Base-by-base conservation (phyloP, 37 sponge, comb jelly and placozoan genomes). In the Ephydatia muelleri region DNA sequence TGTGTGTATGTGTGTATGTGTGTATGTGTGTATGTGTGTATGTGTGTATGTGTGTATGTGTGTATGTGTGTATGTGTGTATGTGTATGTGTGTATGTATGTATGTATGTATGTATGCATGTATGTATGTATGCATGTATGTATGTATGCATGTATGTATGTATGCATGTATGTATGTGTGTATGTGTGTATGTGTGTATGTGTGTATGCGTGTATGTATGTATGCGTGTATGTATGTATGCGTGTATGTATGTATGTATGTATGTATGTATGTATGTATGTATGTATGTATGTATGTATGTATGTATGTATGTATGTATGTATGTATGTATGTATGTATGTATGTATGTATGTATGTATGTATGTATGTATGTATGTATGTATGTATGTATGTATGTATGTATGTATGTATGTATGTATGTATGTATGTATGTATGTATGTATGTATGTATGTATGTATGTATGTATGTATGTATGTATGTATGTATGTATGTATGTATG, bases 331-430 rank as follows among this genome's bases (percentile, higher is more conserved):
- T 77, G 77, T 77, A 49, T 77, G 77, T 77, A 49, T 77, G 77
- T 77, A 49, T 77, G 77, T 77, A 49, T 77, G 77, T 77, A 49
- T 77, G 81, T 80, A 68, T 80, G 81, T 80, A 68, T 80, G 81
- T 80, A 68, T 80, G 81, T 80, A 68, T 80, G 69, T 80, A 37
- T 65, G 68, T 80, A 68, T 65, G 81, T 80, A 37, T 65, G 68
- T 28, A 30, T 28, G 81, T 80, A 38, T 65, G 68, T 43, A 43
- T 43, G 43, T 43, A 43, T 43, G 43, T 43, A 43, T 43, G 43
- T 43, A 43, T 43, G 43, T 43, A 43, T 43, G 43, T 43, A 43
- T 43, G 43, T 43, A 43, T 43, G 43, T 43, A 43, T 43, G 43
- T 43, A 43, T 70, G 31, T 43, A 43, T 43, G 43, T 43, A 43